Evolutionary conservation across 2,888 invertebrate species (phyloP), one percentile per base, ranked within the genome.

Genomic region (Octonoba sinensis): DNA sequence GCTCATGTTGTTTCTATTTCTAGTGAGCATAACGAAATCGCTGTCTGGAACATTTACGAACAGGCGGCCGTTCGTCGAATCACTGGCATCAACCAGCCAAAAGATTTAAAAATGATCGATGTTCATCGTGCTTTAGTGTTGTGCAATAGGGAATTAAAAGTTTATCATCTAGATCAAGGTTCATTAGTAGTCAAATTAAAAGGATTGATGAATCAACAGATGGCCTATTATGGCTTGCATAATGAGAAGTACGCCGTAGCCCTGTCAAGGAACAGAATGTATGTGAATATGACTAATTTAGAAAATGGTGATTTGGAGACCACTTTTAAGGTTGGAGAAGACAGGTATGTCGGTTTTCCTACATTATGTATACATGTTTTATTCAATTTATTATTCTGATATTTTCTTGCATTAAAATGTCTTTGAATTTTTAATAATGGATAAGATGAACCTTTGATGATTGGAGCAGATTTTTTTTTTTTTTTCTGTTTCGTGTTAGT

Each of bases 221-320:
- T 95, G 95, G 95, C 96, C 77, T 95, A 92, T 88, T 96, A 93
- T 89, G 95, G 95, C 0, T 91, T 95, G 13, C 94, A 95, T 88
- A 94, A 95, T 89, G 89, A 92, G 69, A 92, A 92, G 69, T 95
- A 95, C 87, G 89, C 94, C 83, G 95, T 96, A 47, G 93, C 95
- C 3, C 90, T 96, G 51, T 93, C 95, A 11, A 90, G 96, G 78
- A 96, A 96, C 90, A 90, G 95, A 86, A 95, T 95, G 95, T 95
- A 95, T 87, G 94, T 95, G 85, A 95, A 95, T 89, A 91, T 95
- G 85, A 94, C 95, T 93, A 94, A 95, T 88, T 91, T 95, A 79
- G 92, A 93, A 86, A 92, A 93, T 85, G 95, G 94, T 84, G 93
- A 94, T 87, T 93, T 93, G 86, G 93, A 93, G 65, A 93, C 96